A percentile compares a stretch with the other conserved stretches of the same genome.
Conservation (phyloP, 2,797 vertebrate species). For the Pangasius krempfi region DNA sequence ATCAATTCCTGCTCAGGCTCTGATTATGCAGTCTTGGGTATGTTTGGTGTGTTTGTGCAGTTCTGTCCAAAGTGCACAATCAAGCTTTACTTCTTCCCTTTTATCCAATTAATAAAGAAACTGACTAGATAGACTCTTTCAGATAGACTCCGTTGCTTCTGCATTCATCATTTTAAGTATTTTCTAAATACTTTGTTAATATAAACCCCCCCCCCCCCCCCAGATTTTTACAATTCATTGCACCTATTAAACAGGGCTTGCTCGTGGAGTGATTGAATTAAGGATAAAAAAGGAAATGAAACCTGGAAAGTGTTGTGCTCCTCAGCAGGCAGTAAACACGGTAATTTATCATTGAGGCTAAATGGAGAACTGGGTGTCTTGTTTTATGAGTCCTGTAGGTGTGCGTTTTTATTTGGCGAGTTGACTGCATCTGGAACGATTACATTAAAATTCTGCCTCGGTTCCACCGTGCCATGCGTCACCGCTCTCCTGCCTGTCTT, state of each 20-base stretch:
- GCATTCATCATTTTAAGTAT: constrained; percentile 28
- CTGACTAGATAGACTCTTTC: constrained; percentile 2
- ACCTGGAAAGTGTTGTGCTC: constrained; percentile 33
- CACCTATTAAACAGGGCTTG: constrained; percentile 33
- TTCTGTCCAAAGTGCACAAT: not conserved
- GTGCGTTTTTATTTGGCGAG: constrained; percentile 63
- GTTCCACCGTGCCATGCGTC: constrained; percentile 62
- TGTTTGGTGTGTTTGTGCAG: not conserved
- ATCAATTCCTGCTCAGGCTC: not conserved
- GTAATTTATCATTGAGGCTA: constrained; percentile 45
- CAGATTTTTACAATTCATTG: constrained; percentile 20
- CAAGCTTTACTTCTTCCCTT: not conserved
- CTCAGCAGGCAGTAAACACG: constrained; percentile 44
- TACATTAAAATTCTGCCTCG: constrained; percentile 70
- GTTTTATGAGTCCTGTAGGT: constrained; percentile 61
- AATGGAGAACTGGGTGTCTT: constrained; percentile 50
- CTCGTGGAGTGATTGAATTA: constrained; percentile 59
- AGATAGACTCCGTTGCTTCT: not conserved
- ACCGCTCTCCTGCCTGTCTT: constrained; percentile 73
- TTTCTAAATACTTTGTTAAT: constrained; percentile 18
- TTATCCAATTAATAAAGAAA: constrained; percentile 13
- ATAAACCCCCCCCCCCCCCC: too few relatives aligned
- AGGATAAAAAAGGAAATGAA: constrained; percentile 21
- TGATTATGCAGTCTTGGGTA: not conserved
- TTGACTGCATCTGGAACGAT: constrained; percentile 68